Base-by-base conservation (phyloP, 1,140 invertebrate species). In the Scaptomyza hsui region DNA sequence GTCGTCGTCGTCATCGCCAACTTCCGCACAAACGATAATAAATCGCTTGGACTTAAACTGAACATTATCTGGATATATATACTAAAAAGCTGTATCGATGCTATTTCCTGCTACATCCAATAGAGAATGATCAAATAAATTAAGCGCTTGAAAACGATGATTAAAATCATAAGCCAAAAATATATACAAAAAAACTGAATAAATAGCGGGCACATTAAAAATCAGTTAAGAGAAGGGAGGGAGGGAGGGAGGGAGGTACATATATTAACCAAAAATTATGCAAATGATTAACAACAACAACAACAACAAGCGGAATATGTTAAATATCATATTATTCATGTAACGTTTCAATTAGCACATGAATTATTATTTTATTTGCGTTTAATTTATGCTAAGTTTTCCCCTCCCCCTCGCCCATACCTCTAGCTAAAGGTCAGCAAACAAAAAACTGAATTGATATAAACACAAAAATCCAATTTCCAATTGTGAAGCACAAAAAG, bases 341-440 rank as follows among this genome's bases (percentile, higher is more conserved):
- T 32, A 56, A 35, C 29, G 56, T 49, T 67, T 67, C 63, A 67
- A 67, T 67, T 67, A 60, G 45, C 63, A 21, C 55, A 65, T 57
- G 45, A 51, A 60, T 60, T 67, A 67, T 60, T 60, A 39, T 47
- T 44, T 42, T n/a, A n/a, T 3, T 15, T 26, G 15, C 13, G 26
- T 16, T 18, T 60, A 67, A 60, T 67, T 67, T 67, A 67, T 60
- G 55, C 29, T 15, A 60, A 42, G 21, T 55, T n/a, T n/a, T n/a
- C n/a, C n/a, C n/a, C n/a, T n/a, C n/a, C n/a, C n/a, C n/a, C n/a
- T n/a, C n/a, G n/a, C n/a, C n/a, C n/a, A n/a, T n/a, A n/a, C n/a
- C n/a, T n/a, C n/a, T n/a, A n/a, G 24, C 44, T 49, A 70, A 57
- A 78, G 63, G 75, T 69, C 57, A 32, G 6, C 47, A 49, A 73